These are phyloP conservation scores for Clarias macrocephalus DNA, from an alignment of 2,113 vertebrate species.

Conservation along the genomic window DNA sequence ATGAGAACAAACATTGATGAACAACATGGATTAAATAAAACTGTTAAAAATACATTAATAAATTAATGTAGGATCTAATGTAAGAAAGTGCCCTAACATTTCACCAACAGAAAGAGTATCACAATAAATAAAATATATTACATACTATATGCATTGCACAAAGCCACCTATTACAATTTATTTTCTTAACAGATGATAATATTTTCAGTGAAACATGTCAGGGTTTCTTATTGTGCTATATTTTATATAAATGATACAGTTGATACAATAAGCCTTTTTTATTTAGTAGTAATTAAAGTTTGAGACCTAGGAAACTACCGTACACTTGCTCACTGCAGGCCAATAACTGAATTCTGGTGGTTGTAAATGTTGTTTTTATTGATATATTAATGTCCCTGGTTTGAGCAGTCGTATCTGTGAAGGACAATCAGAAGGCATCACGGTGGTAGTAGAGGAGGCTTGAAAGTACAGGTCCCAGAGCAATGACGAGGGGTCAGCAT, in stretches of 20 bases:
- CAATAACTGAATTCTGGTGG: constrained; percentile 33
- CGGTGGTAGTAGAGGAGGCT: constrained; percentile 87
- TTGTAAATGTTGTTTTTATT: constrained; percentile 21
- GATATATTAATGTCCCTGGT: constrained; percentile 30
- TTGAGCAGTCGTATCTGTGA: constrained; percentile 53
- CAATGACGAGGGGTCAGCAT: constrained; percentile 96
- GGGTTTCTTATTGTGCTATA: constrained; percentile 57
- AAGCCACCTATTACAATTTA: constrained; percentile 84
- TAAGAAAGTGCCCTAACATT: constrained; percentile 68
- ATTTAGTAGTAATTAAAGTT: constrained; percentile 62
- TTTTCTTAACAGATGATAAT: constrained; percentile 67
- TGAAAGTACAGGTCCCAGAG: constrained; percentile 91
- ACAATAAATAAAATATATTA: constrained; percentile 71
- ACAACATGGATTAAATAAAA: constrained; percentile 59
- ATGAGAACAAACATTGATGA: constrained; percentile 63
- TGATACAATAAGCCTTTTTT: constrained; percentile 55
- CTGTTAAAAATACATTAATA: constrained; percentile 66
- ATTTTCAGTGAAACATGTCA: constrained; percentile 65
- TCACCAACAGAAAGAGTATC: constrained; percentile 72
- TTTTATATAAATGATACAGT: constrained; percentile 66
- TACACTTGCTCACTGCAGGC: constrained; percentile 41
- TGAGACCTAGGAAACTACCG: constrained; percentile 48
- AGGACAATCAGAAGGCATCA: constrained; percentile 66
- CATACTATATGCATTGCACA: constrained; percentile 87
- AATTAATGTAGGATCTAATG: constrained; percentile 65